Evolutionary conservation across 2,888 invertebrate species (phyloP).

Genomic region (Archaeoteleia sp.): DNA sequence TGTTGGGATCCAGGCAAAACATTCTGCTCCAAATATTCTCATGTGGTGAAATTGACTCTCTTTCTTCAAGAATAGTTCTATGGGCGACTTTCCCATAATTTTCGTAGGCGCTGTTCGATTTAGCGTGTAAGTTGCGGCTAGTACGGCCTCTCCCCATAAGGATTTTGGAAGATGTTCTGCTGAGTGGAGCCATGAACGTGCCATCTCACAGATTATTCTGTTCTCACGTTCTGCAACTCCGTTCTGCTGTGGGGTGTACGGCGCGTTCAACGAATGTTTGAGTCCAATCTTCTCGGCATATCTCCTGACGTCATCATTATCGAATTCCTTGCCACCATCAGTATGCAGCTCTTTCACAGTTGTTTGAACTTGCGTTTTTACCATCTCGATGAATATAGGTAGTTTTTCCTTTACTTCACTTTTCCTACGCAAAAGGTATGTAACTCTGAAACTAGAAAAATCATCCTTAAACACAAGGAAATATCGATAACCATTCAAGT

Average conservation of each 20-base stretch:
- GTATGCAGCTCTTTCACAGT: constrained; percentile 9
- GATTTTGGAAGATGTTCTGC: constrained; percentile 6
- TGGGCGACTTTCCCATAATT: constrained; percentile 5
- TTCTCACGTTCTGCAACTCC: constrained; percentile 16
- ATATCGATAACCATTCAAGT: constrained; percentile 8
- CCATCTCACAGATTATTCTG: constrained; percentile 14
- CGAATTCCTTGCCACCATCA: constrained; percentile 11
- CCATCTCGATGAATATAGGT: not conserved
- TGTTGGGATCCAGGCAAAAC: constrained; percentile 10
- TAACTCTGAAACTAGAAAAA: constrained; percentile 15
- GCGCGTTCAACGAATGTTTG: constrained; percentile 6
- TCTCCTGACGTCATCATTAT: not conserved
- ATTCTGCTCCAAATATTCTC: constrained; percentile 17
- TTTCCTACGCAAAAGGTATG: constrained; percentile 15
- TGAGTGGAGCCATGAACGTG: constrained; percentile 8
- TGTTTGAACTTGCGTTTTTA: constrained; percentile 1
- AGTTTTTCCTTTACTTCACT: constrained; percentile 17
- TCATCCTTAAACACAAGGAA: constrained; percentile 17
- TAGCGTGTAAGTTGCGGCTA: constrained; percentile 6
- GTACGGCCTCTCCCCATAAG: constrained; percentile 18
- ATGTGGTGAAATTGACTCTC: constrained; percentile 2
- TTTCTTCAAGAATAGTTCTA: constrained; percentile 9
- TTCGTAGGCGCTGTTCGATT: constrained; percentile 19
- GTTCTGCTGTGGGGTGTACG: constrained; percentile 22
- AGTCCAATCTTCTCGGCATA: not conserved